A percentile compares a stretch with the other conserved stretches of the same genome.
Evolutionary conservation across 2,797 vertebrate species (phyloP).

Genomic region (Molossus alvarezi): DNA sequence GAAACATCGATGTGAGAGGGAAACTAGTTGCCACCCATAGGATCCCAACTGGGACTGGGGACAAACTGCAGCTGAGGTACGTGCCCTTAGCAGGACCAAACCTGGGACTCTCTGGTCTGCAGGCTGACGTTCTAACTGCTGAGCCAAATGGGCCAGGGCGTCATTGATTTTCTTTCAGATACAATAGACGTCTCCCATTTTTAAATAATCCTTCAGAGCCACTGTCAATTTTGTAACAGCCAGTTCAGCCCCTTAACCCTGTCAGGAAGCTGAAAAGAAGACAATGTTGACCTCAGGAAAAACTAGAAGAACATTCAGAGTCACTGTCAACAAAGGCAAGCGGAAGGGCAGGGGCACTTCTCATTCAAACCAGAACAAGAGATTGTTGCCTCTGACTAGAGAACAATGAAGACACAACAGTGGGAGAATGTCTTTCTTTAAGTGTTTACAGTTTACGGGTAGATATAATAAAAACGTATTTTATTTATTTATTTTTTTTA

Average conservation of each 20-base stretch:
- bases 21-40: neutral
- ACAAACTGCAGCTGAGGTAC: neutral
- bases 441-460: neutral
- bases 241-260: neutral
- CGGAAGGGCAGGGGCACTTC: neutral
- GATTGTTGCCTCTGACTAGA: neutral
- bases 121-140: neutral
- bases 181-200: slow-evolving; percentile 9
- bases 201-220: neutral
- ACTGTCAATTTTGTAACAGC: slow-evolving; percentile 14
- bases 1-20: neutral
- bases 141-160: neutral
- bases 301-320: neutral
- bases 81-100: neutral
- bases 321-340: neutral
- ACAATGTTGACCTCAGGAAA: neutral
- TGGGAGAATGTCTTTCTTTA: neutral
- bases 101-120: neutral
- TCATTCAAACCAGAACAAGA: neutral
- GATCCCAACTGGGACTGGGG: neutral
- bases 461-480: neutral
- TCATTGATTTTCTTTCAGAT: neutral
- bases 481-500: neutral
- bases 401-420: neutral
- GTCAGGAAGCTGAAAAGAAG: slow-evolving; percentile 42